Evolutionary conservation across 2,797 vertebrate genomes (phyloP).

Genomic region (Labeo calbasu): DNA sequence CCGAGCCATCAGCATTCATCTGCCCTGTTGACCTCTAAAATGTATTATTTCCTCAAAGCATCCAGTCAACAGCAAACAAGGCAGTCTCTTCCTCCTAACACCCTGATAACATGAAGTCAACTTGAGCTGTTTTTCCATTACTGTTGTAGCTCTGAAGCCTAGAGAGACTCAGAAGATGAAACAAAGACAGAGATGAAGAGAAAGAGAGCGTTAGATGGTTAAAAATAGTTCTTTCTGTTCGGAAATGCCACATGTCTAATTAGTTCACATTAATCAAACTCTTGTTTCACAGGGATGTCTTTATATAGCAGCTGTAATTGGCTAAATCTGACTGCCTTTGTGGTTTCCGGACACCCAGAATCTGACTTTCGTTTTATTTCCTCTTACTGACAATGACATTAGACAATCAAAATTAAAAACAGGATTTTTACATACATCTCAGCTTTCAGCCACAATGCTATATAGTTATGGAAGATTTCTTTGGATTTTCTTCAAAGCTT

Average conservation of each 20-base stretch:
- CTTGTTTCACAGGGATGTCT: constrained; percentile 20
- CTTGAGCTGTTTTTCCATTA: constrained; percentile 23
- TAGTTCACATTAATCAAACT: constrained; percentile 28
- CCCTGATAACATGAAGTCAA: constrained; percentile 8
- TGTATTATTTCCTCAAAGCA: no score
- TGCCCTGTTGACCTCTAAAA: no score
- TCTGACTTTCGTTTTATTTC: neutral
- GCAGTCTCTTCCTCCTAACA: neutral
- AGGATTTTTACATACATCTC: neutral
- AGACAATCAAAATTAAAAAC: neutral
- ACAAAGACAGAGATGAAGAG: neutral
- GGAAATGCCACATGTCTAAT: constrained; percentile 25
- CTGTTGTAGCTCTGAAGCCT: neutral
- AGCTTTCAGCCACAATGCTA: neutral
- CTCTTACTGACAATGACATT: neutral
- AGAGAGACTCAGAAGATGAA: neutral
- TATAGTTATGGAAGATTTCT: neutral
- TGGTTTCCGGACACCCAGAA: neutral
- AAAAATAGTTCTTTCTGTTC: constrained; percentile 19
- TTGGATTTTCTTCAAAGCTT: neutral
- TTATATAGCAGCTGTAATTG: constrained; percentile 8
- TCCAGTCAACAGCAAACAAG: no score
- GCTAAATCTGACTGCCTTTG: neutral
- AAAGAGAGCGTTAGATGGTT: neutral
- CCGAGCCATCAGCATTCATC: no score